Base-by-base conservation (phyloP, 1,140 invertebrate species). In the Drosophila tani region DNA sequence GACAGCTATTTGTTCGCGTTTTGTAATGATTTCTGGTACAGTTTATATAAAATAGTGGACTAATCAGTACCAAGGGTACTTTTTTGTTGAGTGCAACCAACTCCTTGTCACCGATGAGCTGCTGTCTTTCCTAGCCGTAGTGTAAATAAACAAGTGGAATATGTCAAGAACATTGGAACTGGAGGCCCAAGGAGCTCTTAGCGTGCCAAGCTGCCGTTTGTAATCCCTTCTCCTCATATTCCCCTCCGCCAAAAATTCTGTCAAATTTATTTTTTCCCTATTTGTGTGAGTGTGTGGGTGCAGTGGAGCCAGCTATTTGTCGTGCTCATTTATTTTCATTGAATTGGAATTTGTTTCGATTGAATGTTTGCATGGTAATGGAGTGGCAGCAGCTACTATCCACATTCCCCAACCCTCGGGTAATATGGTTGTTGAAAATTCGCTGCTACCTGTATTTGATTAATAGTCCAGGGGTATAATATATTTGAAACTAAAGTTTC, bases 321-420 rank as follows among this genome's bases (percentile, higher is more conserved):
- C 85, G 85, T 88, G 81, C 85, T 88, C 85, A 88, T 88, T 88
- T 88, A 88, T 88, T 88, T 88, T 88, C 81, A 88, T 88, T 88
- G 84, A 88, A 88, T 88, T 81, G 85, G 78, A 84, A 88, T 88
- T 88, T 81, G 85, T 88, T 88, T 88, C 81, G 85, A 90, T 88
- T 88, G 85, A 88, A 88, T 88, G 85, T 88, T 88, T 88, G 85
- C 85, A 88, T 88, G 85, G 85, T 81, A 88, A 88, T 88, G 84
- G 85, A 88, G 85, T 88, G 85, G 74, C 84, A 87, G 75, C 70
- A 75, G 66, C 60, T 57, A 43, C 32, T 21, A 57, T 29, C 38
- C 35, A 43, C 35, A 40, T 29, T 15, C 24, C 15, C 58, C 17
- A 32, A 29, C 12, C 46, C 49, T 41, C 27, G 14, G 21, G 14